Evolutionary conservation across 2,888 invertebrate genomes (phyloP), one percentile per base, ranked within the genome.

Genomic region (Ornithoptera alexandrae): DNA sequence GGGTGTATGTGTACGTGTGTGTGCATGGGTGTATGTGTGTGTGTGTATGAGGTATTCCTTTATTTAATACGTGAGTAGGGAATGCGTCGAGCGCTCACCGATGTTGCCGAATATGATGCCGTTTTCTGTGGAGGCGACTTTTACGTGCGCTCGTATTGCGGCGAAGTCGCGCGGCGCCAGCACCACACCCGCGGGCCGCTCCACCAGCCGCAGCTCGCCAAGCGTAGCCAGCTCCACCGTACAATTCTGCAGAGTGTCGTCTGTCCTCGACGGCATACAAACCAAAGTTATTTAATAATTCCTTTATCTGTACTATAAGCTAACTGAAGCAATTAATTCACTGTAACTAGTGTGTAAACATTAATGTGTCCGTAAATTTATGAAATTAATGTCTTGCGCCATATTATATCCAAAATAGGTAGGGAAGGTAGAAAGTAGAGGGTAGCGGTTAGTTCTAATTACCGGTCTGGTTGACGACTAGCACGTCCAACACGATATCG

Each of bases 51-150:
- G 10, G 39, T 39, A 7, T 39, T 39, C 39, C 4, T 39, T 39
- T 39, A 39, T 39, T 39, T 39, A 39, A 8, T 10, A 10, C 6
- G 39, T 39, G 5, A 3, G 7, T 10, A 8, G 10, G 1, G 10
- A 10, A 39, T 10, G 39, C 10, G 7, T 39, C 8, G 18, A 1
- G 18, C n/a, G 73, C 88, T 83, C 79, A 96, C 97, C 98, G 77
- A 99, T 99, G 85, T 99, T 99, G 71, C 99, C 99, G 92, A 99
- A 99, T 78, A 99, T 99, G 77, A 99, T 98, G 71, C 99, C 99
- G 90, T 99, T 99, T 92, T 99, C 99, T 0, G 99, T 99, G 18
- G 99, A 99, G 0, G 99, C 98, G n/a, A 98, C 98, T 91, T 99
- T 99, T 59, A 99, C 98, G 84, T 98, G 98, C 10, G 99, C 99